Conservation (phyloP, 37 sponge, comb jelly and placozoan genomes). For the Amphimedon queenslandica region DNA sequence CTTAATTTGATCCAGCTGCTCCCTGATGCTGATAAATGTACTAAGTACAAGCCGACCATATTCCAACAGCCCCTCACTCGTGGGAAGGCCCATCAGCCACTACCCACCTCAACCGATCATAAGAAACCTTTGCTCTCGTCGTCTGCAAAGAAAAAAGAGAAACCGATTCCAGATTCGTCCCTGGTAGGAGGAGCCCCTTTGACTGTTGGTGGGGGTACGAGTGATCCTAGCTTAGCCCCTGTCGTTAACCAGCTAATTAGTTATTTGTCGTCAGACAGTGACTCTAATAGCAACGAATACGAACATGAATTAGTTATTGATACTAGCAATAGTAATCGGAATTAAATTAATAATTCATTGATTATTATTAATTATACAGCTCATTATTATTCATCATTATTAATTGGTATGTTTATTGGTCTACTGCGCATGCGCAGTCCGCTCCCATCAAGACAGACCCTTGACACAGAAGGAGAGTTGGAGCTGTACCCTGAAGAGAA, state of each 20-base stretch:
- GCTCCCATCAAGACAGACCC: too few relatives aligned
- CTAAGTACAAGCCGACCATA: constrained; percentile 69
- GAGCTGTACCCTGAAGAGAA: too few relatives aligned
- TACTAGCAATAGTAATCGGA: constrained; percentile 3
- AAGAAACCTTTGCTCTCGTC: background rate
- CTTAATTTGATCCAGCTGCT: constrained; percentile 79
- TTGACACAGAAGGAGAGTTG: too few relatives aligned
- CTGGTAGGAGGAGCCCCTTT: too few relatives aligned
- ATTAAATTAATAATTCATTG: too few relatives aligned
- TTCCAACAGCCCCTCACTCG: constrained; percentile 46
- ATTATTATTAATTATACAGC: background rate
- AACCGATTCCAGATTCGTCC: too few relatives aligned
- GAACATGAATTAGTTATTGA: constrained; percentile 52
- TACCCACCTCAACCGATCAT: too few relatives aligned
- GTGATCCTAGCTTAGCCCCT: constrained; percentile 38
- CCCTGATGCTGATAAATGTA: constrained; percentile 47
- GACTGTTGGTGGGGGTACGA: too few relatives aligned
- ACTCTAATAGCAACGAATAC: constrained; percentile 40
- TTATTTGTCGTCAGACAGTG: too few relatives aligned
- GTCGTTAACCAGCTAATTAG: too few relatives aligned
- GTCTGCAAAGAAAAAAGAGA: background rate
- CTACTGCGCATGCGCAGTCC: background rate
- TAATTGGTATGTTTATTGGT: background rate
- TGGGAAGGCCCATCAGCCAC: background rate
- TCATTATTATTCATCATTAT: background rate